These are phyloP conservation scores for Glossosoma conforme DNA, from an alignment of 1,140 invertebrate species.

Conservation along the genomic window DNA sequence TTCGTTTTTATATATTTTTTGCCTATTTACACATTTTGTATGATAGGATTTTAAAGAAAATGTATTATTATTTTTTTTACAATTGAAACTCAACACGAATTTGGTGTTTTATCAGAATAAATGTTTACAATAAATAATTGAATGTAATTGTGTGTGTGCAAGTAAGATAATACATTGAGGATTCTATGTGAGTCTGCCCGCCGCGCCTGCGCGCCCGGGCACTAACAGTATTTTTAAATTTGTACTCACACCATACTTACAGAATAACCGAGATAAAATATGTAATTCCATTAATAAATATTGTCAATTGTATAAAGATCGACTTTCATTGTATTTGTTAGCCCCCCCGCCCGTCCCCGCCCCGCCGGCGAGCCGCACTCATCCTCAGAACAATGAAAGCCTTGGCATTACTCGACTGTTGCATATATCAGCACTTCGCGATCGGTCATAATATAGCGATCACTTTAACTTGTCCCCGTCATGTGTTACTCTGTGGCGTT, in stretches of 20 bases:
- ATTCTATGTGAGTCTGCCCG: slow-evolving; percentile 14
- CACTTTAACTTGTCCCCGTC: too few relatives aligned
- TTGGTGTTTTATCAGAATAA: slow-evolving; percentile 32
- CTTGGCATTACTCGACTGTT: slow-evolving; percentile 28
- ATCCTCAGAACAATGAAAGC: slow-evolving; percentile 35
- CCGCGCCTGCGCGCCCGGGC: slow-evolving; percentile 9
- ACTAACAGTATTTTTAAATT: slow-evolving; percentile 42
- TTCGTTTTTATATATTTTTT: slow-evolving; percentile 32
- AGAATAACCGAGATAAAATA: slow-evolving; percentile 51
- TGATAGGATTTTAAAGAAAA: slow-evolving; percentile 29
- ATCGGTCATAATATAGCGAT: too few relatives aligned
- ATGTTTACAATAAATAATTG: slow-evolving; percentile 33
- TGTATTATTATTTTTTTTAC: slow-evolving; percentile 32
- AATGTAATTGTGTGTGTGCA: slow-evolving; percentile 33
- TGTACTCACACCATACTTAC: slow-evolving; percentile 51
- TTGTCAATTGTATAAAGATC: slow-evolving; percentile 48
- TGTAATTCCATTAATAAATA: slow-evolving; percentile 55
- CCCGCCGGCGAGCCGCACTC: slow-evolving; percentile 43
- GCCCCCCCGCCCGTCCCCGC: background rate
- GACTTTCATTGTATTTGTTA: slow-evolving; percentile 16
- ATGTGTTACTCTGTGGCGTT: too few relatives aligned
- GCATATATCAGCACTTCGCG: too few relatives aligned
- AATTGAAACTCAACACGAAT: slow-evolving; percentile 32
- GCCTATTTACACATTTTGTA: slow-evolving; percentile 31
- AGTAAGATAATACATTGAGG: slow-evolving; percentile 26